These are phyloP conservation scores for Microchirus variegatus DNA, from an alignment of 2,797 vertebrate genomes.

Conservation along the genomic window DNA sequence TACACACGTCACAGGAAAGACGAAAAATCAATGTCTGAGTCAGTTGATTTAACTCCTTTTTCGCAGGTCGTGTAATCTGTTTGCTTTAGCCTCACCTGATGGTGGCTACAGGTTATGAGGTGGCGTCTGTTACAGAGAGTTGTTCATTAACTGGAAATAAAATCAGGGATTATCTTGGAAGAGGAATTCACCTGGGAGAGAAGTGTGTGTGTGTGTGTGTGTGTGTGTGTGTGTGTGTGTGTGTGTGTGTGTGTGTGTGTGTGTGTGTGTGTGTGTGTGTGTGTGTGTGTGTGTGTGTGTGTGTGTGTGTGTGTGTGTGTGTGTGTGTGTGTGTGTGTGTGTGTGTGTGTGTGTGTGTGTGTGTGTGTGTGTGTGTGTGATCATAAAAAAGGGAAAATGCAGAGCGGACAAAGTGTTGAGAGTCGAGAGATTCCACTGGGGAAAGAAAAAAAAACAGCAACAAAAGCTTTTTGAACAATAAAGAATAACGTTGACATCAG, in stretches of 20 bases:
- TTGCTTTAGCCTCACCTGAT: conserved; percentile 44
- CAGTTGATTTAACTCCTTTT: conserved; percentile 41
- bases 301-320: too few species aligned
- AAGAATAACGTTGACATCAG: conserved; percentile 16
- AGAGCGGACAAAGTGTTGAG: conserved; percentile 17
- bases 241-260: neutral
- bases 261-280: too few species aligned
- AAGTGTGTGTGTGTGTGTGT: conserved; percentile 1
- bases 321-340: neutral
- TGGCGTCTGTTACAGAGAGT: conserved; percentile 7
- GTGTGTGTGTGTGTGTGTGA: too few species aligned
- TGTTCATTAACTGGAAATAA: conserved; percentile 16
- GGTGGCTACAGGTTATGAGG: conserved; percentile 34
- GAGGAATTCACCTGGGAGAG: conserved; percentile 25
- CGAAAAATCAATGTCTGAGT: conserved; percentile 54
- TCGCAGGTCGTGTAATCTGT: conserved; percentile 45
- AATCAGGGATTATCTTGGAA: conserved; percentile 39
- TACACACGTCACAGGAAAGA: conserved; percentile 32
- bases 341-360: too few species aligned
- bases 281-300: neutral
- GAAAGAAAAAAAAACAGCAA: conserved; percentile 7
- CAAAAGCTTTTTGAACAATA: conserved; percentile 21
- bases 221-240: too few species aligned
- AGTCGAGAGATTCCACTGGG: conserved; percentile 23
- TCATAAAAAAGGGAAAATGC: conserved; percentile 5